phyloP scores from a whole-genome alignment of 2,888 invertebrate species.

The Anthophora plumipes region DNA sequence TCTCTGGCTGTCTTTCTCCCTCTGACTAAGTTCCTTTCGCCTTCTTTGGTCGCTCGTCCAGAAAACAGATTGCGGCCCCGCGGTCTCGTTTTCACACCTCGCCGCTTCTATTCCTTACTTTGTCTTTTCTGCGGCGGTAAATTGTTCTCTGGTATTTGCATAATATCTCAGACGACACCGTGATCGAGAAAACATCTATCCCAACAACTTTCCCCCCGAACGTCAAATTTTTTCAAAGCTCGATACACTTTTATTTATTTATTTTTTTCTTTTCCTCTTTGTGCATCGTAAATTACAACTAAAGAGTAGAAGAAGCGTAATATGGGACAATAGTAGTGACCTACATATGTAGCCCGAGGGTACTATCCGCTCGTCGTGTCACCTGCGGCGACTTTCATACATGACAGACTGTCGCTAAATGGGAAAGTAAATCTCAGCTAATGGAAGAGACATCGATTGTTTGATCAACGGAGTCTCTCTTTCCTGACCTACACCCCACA shows the following conservation, averaged over 20 bases:
- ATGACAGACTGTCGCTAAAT: conserved; percentile 82
- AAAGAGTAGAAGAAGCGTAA: conserved; percentile 36
- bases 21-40: conserved; percentile 58
- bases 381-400: conserved; percentile 80
- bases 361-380: conserved; percentile 41
- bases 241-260: neutral
- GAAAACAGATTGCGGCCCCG: conserved; percentile 65
- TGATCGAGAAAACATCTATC: neutral
- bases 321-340: conserved; percentile 70
- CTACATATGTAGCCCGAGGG: conserved; percentile 65
- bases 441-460: conserved; percentile 83
- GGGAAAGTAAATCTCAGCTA: conserved; percentile 83
- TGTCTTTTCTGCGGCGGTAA: conserved; percentile 17
- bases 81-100: conserved; percentile 70
- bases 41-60: conserved; percentile 70
- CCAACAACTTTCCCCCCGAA: conserved; percentile 21
- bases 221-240: neutral
- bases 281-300: conserved; percentile 30
- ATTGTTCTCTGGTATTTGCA: conserved; percentile 32
- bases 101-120: conserved; percentile 52
- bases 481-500: conserved; percentile 83
- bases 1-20: conserved; percentile 10
- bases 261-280: neutral
- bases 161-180: neutral
- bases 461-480: conserved; percentile 80